Percentiles rank a stretch among this genome's conserved stretches.
These are phyloP conservation scores for Drosophila stalkeri DNA, from an alignment of 2,888 invertebrate species.

Conservation along the genomic window DNA sequence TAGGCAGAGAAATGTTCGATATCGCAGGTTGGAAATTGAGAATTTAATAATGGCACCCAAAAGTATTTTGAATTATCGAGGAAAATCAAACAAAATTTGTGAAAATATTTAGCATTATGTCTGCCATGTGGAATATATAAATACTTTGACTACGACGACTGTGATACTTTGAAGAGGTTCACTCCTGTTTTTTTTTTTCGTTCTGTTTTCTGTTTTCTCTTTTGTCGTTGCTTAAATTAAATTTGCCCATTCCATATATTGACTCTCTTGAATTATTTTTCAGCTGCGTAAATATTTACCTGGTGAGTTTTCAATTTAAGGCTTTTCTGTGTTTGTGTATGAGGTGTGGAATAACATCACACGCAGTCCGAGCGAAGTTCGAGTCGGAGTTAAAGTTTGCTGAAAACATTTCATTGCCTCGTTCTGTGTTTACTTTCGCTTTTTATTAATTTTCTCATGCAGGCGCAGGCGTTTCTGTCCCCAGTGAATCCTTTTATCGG, in stretches of 20 bases:
- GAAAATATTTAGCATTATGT: background rate
- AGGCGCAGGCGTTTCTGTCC: slow-evolving; percentile 22
- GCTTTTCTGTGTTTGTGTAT: slow-evolving; percentile 10
- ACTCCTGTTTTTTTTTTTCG: background rate
- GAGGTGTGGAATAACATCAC: slow-evolving; percentile 25
- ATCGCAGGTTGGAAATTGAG: background rate
- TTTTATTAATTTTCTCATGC: slow-evolving; percentile 62
- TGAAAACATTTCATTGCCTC: slow-evolving; percentile 25
- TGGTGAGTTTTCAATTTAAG: slow-evolving; percentile 49
- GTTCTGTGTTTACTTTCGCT: slow-evolving; percentile 48
- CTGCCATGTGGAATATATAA: background rate
- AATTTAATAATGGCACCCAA: background rate
- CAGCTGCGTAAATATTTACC: slow-evolving; percentile 45
- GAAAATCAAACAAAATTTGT: background rate
- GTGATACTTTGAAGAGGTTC: background rate
- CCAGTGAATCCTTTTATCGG: slow-evolving; percentile 16
- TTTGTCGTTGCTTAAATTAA: slow-evolving; percentile 23
- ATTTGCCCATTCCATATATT: background rate
- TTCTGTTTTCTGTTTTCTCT: slow-evolving; percentile 9
- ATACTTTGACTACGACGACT: background rate
- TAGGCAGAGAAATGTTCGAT: background rate
- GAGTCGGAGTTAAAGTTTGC: slow-evolving; percentile 4
- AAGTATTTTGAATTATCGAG: background rate
- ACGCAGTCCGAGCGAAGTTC: background rate
- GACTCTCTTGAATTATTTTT: slow-evolving; percentile 14